Percentiles rank a stretch among this genome's conserved stretches.
Evolutionary conservation across 2,888 invertebrate species (phyloP).

Genomic region (Drosophila neutralis): DNA sequence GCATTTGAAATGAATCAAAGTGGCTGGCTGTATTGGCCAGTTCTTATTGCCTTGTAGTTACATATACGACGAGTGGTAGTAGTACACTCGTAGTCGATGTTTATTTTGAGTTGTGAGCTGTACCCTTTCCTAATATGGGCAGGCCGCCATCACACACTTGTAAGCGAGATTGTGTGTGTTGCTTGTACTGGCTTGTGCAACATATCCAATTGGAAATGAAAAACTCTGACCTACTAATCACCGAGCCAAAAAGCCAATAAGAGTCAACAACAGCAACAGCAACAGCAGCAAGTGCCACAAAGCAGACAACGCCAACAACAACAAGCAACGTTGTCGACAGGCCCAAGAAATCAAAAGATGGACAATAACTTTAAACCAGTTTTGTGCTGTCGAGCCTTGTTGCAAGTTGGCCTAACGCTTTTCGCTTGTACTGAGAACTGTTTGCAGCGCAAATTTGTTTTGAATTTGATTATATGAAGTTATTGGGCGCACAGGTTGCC

Average conservation of each 20-base stretch:
- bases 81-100: conserved; percentile 54
- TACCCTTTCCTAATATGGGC: conserved; percentile 79
- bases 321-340: conserved; percentile 52
- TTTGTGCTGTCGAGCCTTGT: conserved; percentile 68
- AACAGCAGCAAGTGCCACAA: conserved; percentile 58
- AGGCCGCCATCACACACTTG: conserved; percentile 53
- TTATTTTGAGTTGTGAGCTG: conserved; percentile 58
- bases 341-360: conserved; percentile 79
- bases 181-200: conserved; percentile 63
- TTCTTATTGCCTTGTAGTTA: conserved; percentile 69
- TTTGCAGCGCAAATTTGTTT: conserved; percentile 74
- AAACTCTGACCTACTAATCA: conserved; percentile 80
- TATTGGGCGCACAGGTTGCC: conserved; percentile 66
- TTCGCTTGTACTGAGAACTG: conserved; percentile 51
- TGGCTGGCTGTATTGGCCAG: conserved; percentile 48
- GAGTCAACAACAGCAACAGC: conserved; percentile 62
- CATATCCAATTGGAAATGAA: conserved; percentile 81
- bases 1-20: conserved; percentile 65
- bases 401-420: conserved; percentile 56
- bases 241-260: conserved; percentile 80
- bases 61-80: conserved; percentile 44
- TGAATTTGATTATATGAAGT: conserved; percentile 74
- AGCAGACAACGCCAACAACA: conserved; percentile 63
- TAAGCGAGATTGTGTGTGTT: conserved; percentile 62
- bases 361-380: conserved; percentile 81